Percentiles rank a stretch among this genome's conserved stretches.
Evolutionary conservation across 92 coral and sea anemone genomes (phyloP).

Genomic region (Parazoanthus darwini): DNA sequence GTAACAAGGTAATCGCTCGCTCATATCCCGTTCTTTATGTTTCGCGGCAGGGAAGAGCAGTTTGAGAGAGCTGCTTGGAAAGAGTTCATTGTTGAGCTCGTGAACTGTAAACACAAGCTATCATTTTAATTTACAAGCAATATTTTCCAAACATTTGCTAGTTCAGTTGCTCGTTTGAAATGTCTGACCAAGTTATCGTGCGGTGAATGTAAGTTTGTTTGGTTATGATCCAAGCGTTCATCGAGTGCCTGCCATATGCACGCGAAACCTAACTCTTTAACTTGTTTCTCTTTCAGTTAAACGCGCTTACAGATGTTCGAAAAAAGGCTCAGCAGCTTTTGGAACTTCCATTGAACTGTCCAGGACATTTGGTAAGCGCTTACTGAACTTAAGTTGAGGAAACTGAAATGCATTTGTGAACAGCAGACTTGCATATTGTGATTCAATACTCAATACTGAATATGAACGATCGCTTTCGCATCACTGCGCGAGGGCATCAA

Average conservation of each 20-base stretch:
- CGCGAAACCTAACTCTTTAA: slow-evolving; percentile 41
- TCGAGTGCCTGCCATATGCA: not conserved
- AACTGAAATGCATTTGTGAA: slow-evolving; percentile 41
- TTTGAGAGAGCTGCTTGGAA: slow-evolving; percentile 44
- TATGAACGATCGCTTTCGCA: slow-evolving; percentile 13
- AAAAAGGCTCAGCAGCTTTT: slow-evolving; percentile 70
- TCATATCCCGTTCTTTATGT: slow-evolving; percentile 64
- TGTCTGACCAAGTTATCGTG: not conserved
- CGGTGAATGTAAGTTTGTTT: not conserved
- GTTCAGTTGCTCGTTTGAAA: not conserved
- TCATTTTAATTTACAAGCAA: slow-evolving; percentile 12
- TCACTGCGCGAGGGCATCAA: slow-evolving; percentile 14
- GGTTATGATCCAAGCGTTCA: slow-evolving; percentile 1
- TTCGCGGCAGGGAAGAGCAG: slow-evolving; percentile 83
- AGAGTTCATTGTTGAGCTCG: slow-evolving; percentile 34
- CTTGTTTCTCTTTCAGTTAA: slow-evolving; percentile 69
- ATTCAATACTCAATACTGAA: slow-evolving; percentile 2
- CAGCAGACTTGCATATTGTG: slow-evolving; percentile 18
- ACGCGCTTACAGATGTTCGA: slow-evolving; percentile 76
- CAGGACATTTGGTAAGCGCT: slow-evolving; percentile 94
- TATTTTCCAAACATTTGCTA: slow-evolving; percentile 34
- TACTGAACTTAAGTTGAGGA: slow-evolving; percentile 27
- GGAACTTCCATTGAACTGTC: slow-evolving; percentile 91
- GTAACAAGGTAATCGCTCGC: slow-evolving; percentile 82
- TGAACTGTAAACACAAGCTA: slow-evolving; percentile 38